Percentiles rank a stretch among this genome's conserved stretches.
These are phyloP conservation scores for Etheostoma nigrum DNA, from an alignment of 2,797 vertebrate species.

Conservation along the genomic window DNA sequence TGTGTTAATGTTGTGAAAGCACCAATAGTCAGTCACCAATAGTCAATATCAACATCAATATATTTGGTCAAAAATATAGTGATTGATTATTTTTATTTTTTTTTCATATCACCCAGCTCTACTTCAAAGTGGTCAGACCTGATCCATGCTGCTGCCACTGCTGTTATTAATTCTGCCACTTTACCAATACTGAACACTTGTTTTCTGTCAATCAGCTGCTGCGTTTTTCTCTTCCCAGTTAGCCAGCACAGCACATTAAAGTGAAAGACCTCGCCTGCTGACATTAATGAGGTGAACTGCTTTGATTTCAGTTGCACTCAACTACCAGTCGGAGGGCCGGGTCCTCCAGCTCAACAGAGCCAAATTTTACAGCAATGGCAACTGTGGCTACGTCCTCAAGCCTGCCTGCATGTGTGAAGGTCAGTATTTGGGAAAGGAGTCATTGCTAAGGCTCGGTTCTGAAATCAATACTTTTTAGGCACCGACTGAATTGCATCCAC, in stretches of 20 bases:
- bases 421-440: constrained; percentile 67
- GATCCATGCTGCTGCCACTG: not conserved
- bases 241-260: not conserved
- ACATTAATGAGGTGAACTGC: not conserved
- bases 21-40: too few relatives aligned
- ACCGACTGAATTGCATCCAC: too few relatives aligned
- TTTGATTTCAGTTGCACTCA: constrained; percentile 90
- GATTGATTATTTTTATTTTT: too few relatives aligned
- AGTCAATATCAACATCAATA: too few relatives aligned
- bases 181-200: not conserved
- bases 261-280: too few relatives aligned
- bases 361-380: constrained; percentile 95
- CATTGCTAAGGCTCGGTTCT: not conserved
- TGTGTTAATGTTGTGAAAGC: too few relatives aligned
- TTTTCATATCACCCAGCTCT: too few relatives aligned
- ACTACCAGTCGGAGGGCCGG: constrained; percentile 97
- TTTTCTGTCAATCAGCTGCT: constrained; percentile 2
- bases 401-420: constrained; percentile 95
- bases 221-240: not conserved
- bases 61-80: too few relatives aligned
- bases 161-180: not conserved
- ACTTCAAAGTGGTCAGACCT: not conserved
- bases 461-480: too few relatives aligned
- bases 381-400: constrained; percentile 95
- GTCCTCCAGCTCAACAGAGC: constrained; percentile 97